phyloP scores from a whole-genome alignment of 2,797 vertebrate genomes.

The Heteromormyrus szaboi region DNA sequence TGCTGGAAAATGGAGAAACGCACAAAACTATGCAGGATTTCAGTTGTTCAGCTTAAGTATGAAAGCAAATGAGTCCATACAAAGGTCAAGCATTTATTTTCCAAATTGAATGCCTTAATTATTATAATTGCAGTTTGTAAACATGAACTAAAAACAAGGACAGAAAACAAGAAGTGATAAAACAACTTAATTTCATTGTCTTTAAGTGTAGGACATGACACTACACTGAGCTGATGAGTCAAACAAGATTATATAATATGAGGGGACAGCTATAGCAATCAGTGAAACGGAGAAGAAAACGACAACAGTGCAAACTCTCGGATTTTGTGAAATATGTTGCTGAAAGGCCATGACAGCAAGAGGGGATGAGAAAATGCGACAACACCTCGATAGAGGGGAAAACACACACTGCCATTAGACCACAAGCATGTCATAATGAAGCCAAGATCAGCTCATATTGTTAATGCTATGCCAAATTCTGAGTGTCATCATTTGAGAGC shows the following conservation, averaged over 20 bases:
- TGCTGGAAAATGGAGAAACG: neutral
- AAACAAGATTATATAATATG: neutral
- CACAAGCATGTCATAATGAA: neutral
- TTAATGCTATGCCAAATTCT: neutral
- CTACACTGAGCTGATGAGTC: neutral
- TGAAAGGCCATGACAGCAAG: conserved; percentile 2
- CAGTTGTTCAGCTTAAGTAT: neutral
- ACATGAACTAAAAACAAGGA: neutral
- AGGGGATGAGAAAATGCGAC: neutral
- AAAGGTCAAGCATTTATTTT: neutral
- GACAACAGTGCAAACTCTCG: conserved; percentile 28
- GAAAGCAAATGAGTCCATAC: neutral
- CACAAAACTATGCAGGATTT: neutral
- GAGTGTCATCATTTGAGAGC: neutral
- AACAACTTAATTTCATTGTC: neutral
- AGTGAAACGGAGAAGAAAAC: neutral
- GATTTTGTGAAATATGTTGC: conserved; percentile 34
- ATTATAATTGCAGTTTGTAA: neutral
- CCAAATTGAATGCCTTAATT: neutral
- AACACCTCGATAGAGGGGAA: neutral
- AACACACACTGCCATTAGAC: neutral
- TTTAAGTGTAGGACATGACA: neutral
- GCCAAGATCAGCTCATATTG: conserved; percentile 19
- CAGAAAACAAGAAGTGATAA: neutral
- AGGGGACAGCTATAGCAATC: neutral